phyloP scores from a whole-genome alignment of 2,888 invertebrate genomes.

The Hypercompe scribonia region DNA sequence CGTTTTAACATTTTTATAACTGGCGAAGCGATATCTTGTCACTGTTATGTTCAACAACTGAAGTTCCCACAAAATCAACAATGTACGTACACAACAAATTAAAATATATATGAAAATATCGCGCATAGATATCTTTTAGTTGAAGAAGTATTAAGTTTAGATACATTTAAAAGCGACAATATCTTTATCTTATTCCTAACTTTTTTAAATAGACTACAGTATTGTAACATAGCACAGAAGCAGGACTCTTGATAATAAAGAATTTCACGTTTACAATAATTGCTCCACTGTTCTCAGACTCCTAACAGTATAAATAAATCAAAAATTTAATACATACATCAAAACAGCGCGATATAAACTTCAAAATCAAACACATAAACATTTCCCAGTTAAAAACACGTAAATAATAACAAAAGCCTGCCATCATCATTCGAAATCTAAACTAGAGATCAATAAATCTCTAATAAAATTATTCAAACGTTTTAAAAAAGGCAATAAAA shows the following conservation, averaged over 20 bases:
- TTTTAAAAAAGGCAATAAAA: constrained; percentile 45
- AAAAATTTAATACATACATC: constrained; percentile 15
- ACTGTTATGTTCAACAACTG: neutral
- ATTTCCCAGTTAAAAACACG: constrained; percentile 21
- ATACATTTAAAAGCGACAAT: neutral
- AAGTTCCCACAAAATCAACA: neutral
- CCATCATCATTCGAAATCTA: constrained; percentile 23
- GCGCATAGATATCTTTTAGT: constrained; percentile 74
- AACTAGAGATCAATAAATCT: constrained; percentile 7
- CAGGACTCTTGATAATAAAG: neutral
- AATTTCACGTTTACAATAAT: neutral
- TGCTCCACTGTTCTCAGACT: too few species aligned
- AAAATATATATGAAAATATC: constrained; percentile 11
- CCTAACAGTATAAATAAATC: neutral
- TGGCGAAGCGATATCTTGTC: neutral
- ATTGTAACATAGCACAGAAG: neutral
- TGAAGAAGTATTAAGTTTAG: constrained; percentile 12
- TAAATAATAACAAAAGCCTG: constrained; percentile 15
- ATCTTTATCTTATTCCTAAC: too few species aligned
- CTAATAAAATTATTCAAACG: constrained; percentile 23
- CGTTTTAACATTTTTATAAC: neutral
- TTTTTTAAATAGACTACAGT: neutral
- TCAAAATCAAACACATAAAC: constrained; percentile 27
- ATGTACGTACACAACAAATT: neutral
- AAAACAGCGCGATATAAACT: neutral